Percentiles rank a stretch among this genome's conserved stretches.
These are phyloP conservation scores for Sebastes cheni DNA, from an alignment of 2,797 vertebrate genomes.

Conservation along the genomic window DNA sequence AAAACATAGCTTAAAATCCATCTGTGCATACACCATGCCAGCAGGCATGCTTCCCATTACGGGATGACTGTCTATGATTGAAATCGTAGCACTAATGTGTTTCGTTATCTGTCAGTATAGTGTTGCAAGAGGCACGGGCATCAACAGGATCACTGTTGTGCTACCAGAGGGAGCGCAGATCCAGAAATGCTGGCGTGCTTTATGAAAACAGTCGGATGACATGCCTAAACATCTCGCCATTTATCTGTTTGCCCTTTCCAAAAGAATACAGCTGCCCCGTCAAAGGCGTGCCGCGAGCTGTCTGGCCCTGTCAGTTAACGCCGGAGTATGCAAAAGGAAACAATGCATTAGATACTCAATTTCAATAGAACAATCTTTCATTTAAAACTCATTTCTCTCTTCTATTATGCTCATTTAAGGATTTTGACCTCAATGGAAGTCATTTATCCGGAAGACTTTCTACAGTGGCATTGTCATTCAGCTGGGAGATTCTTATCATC, in stretches of 20 bases:
- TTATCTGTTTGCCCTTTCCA: constrained; percentile 44
- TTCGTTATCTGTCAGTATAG: constrained; percentile 55
- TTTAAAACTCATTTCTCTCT: constrained; percentile 42
- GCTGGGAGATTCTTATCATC: constrained; percentile 57
- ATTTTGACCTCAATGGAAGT: constrained; percentile 49
- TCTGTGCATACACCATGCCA: constrained; percentile 60
- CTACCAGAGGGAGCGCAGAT: constrained; percentile 37
- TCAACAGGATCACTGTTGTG: constrained; percentile 55
- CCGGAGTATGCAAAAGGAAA: constrained; percentile 17
- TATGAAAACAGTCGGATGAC: constrained; percentile 46
- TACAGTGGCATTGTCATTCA: constrained; percentile 55
- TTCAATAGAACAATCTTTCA: constrained; percentile 30
- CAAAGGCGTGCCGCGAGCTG: constrained; percentile 25
- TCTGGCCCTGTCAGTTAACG: constrained; percentile 21
- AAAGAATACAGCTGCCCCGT: constrained; percentile 36
- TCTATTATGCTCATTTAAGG: constrained; percentile 27
- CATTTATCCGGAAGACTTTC: constrained; percentile 42
- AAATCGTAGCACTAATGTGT: constrained; percentile 58
- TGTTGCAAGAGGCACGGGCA: constrained; percentile 50
- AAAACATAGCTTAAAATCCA: constrained; percentile 66
- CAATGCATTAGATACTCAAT: background rate
- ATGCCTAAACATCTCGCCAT: constrained; percentile 43
- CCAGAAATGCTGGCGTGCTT: constrained; percentile 35
- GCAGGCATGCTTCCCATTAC: constrained; percentile 65
- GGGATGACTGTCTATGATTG: constrained; percentile 61